phyloP scores from a whole-genome alignment of 2,797 vertebrate genomes.

The Lagothrix lagotricha region DNA sequence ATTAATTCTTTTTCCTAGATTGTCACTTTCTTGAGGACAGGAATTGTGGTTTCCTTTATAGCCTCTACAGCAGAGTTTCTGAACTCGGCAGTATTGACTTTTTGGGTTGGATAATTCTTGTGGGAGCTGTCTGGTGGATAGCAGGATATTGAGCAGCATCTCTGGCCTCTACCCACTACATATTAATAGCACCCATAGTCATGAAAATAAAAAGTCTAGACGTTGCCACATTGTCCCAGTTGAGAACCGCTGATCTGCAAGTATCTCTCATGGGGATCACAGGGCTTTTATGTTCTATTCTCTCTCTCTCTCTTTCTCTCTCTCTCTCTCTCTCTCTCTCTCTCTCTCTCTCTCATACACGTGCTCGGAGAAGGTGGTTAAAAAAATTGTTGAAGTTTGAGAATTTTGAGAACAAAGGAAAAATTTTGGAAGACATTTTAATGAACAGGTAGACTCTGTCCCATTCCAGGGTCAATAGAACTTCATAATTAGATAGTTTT shows the following conservation, averaged over 20 bases:
- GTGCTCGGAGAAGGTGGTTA: neutral
- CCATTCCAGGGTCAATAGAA: neutral
- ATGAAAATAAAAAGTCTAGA: neutral
- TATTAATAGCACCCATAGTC: neutral
- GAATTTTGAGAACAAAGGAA: constrained; percentile 20
- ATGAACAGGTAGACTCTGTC: neutral
- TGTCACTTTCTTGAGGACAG: neutral
- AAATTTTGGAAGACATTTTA: neutral
- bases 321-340: neutral
- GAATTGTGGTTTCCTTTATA: neutral
- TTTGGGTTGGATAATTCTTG: neutral
- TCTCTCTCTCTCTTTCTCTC: neutral
- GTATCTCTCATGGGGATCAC: neutral
- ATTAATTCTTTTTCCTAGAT: neutral
- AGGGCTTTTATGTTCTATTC: neutral
- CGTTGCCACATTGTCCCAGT: neutral
- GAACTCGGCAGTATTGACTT: neutral
- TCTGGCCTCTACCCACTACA: neutral
- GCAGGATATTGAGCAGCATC: neutral
- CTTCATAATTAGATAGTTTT: neutral
- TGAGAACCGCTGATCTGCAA: neutral
- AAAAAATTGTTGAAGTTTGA: neutral
- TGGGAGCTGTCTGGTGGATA: neutral
- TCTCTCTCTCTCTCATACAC: neutral
- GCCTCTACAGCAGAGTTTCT: neutral